A percentile compares a stretch with the other conserved stretches of the same genome.
Conservation (phyloP, 2,113 vertebrate genomes). For the Anser brachyrhynchus region DNA sequence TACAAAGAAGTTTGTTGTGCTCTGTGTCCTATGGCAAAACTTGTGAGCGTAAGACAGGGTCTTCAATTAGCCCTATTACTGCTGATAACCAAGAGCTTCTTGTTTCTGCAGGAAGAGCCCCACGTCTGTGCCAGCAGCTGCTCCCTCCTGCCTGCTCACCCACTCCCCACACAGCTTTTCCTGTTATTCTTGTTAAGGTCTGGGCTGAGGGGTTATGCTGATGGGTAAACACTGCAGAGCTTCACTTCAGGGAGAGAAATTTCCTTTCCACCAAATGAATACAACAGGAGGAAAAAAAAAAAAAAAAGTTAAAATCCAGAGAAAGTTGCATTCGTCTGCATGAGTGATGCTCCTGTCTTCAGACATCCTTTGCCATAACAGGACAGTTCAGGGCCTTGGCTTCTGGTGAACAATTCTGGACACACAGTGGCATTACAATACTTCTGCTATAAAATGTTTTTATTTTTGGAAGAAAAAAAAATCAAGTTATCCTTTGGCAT, state of each 20-base stretch:
- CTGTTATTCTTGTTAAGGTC: not conserved
- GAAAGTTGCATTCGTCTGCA: not conserved
- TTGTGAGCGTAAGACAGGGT: slow-evolving; percentile 25
- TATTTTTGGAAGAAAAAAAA: not conserved
- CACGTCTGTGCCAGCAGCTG: fast-evolving
- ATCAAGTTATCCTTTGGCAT: not conserved
- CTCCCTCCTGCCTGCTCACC: not conserved
- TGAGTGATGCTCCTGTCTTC: slow-evolving; percentile 23
- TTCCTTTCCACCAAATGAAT: not conserved
- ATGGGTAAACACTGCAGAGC: not conserved
- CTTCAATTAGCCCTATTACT: not conserved
- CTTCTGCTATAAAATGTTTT: not conserved
- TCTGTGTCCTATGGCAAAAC: slow-evolving; percentile 47
- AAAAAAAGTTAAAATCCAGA: not conserved
- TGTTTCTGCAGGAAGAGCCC: not conserved
- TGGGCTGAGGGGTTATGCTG: not conserved
- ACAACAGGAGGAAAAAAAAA: not conserved
- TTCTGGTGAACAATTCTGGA: slow-evolving; percentile 7
- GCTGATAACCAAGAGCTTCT: not conserved
- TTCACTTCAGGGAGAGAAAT: not conserved
- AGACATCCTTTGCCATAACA: not conserved
- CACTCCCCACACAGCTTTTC: not conserved
- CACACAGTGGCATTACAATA: not conserved
- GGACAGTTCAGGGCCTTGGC: not conserved
- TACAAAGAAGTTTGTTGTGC: slow-evolving; percentile 45